Percentiles rank a stretch among this genome's conserved stretches.
phyloP scores from a whole-genome alignment of 2,888 invertebrate species.

The Corbicula japonica region DNA sequence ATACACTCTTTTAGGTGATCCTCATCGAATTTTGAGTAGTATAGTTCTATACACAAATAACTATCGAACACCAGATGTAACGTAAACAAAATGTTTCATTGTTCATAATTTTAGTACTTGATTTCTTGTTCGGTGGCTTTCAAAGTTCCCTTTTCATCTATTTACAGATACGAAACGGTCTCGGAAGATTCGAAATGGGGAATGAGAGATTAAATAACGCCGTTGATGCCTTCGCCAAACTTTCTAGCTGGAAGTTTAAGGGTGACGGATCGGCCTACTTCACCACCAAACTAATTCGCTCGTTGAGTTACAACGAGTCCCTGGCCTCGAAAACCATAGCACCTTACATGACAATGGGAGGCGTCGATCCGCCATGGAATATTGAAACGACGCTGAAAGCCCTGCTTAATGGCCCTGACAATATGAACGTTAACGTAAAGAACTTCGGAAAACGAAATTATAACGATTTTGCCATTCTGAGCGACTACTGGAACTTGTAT shows the following conservation, averaged over 20 bases:
- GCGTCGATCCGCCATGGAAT: constrained; percentile 73
- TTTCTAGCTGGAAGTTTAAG: constrained; percentile 74
- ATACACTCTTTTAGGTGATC: no score
- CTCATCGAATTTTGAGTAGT: no score
- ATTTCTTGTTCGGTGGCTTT: no score
- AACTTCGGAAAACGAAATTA: constrained; percentile 55
- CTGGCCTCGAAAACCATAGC: constrained; percentile 71
- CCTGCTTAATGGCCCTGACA: constrained; percentile 78
- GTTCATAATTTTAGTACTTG: no score
- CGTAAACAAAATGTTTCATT: no score
- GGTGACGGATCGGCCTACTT: constrained; percentile 73
- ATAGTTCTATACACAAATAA: no score
- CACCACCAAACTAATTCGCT: constrained; percentile 74
- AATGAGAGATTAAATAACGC: constrained; percentile 72
- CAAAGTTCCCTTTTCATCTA: no score
- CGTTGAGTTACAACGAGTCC: constrained; percentile 75
- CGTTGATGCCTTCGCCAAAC: constrained; percentile 81
- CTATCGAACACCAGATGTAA: no score
- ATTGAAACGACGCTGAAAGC: constrained; percentile 65
- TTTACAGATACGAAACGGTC: constrained; percentile 87
- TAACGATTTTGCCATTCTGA: constrained; percentile 73
- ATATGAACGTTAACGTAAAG: constrained; percentile 81
- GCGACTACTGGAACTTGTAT: constrained; percentile 82
- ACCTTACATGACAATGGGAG: constrained; percentile 76
- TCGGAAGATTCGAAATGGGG: constrained; percentile 79